phyloP scores from a whole-genome alignment of 2,888 invertebrate species.

The Eupeodes latifasciatus region DNA sequence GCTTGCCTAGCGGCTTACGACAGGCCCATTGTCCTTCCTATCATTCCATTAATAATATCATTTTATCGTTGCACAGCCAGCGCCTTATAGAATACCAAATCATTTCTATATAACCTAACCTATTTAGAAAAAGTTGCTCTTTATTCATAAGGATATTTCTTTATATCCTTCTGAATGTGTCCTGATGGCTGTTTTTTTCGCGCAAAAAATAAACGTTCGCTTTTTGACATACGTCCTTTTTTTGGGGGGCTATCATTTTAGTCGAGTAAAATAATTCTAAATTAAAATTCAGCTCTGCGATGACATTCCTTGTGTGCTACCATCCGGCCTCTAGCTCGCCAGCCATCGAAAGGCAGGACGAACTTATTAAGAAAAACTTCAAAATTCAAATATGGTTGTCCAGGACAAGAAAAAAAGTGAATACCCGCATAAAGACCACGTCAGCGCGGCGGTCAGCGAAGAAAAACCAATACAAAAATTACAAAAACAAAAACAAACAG shows the following conservation, averaged over 20 bases:
- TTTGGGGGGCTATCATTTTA: neutral
- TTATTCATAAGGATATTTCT: constrained; percentile 39
- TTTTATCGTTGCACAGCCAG: constrained; percentile 64
- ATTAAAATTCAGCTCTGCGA: constrained; percentile 63
- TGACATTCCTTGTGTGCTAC: constrained; percentile 66
- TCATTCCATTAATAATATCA: constrained; percentile 65
- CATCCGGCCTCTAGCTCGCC: constrained; percentile 25
- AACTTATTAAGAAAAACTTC: constrained; percentile 61
- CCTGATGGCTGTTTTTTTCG: neutral
- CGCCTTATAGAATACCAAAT: constrained; percentile 61
- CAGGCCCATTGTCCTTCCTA: constrained; percentile 70
- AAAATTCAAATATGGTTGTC: constrained; percentile 73
- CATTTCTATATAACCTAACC: constrained; percentile 3
- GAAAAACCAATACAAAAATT: constrained; percentile 53
- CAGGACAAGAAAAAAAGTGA: neutral
- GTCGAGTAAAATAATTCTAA: constrained; percentile 42
- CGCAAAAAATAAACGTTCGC: neutral
- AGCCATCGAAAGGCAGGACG: constrained; percentile 11
- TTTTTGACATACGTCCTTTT: constrained; percentile 1
- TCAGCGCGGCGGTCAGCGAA: neutral
- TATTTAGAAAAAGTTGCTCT: neutral
- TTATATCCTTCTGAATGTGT: neutral
- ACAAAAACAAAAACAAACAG: constrained; percentile 77
- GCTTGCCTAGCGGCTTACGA: constrained; percentile 69
- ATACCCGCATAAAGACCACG: neutral